These are phyloP conservation scores for Chloroceryle inda DNA, from an alignment of 2,797 vertebrate genomes.

Conservation along the genomic window DNA sequence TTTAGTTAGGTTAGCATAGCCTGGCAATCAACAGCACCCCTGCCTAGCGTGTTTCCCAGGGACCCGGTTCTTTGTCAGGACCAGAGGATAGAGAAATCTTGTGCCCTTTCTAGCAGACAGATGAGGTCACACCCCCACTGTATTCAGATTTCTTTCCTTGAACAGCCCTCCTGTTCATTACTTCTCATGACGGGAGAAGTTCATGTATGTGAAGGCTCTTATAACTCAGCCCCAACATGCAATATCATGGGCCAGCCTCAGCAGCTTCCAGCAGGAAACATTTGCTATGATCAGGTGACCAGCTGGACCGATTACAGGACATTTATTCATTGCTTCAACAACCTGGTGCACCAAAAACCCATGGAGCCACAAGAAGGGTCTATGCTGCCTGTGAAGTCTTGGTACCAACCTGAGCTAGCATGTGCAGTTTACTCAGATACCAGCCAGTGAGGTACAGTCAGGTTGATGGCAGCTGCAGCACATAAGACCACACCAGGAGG, in stretches of 20 bases:
- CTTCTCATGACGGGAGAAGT: neutral
- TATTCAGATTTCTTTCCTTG: neutral
- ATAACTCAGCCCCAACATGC: neutral
- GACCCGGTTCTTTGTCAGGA: neutral
- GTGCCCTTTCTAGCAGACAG: neutral
- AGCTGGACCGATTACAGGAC: rapidly evolving
- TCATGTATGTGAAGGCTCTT: neutral
- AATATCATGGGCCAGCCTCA: neutral
- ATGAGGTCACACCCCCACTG: neutral
- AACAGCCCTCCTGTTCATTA: neutral
- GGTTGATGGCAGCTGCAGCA: neutral
- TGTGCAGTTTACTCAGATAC: neutral
- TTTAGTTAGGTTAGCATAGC: neutral
- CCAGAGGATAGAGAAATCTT: neutral
- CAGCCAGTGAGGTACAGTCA: neutral
- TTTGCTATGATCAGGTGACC: neutral
- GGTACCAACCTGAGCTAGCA: neutral
- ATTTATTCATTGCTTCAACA: neutral
- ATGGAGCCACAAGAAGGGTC: neutral
- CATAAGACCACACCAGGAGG: rapidly evolving
- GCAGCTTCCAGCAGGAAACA: neutral
- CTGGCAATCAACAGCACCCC: neutral
- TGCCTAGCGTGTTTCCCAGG: neutral
- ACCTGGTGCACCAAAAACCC: neutral
- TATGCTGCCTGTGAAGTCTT: neutral